Conservation (phyloP, 1,140 invertebrate genomes). For the Musca vetustissima region DNA sequence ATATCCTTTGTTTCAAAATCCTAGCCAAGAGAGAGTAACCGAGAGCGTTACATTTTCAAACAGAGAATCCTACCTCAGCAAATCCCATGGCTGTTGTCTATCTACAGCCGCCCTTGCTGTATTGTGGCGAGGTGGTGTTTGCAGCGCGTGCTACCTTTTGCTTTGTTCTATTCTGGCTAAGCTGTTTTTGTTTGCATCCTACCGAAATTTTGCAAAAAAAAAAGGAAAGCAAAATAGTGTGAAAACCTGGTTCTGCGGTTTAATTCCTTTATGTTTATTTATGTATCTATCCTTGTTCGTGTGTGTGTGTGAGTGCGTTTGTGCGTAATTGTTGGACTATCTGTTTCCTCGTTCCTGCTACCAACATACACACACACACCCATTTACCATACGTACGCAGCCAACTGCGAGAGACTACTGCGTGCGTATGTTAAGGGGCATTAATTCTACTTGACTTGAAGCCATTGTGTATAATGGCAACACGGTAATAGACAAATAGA, state of each 20-base stretch:
- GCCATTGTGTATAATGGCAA: too few relatives aligned
- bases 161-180: conserved; percentile 4
- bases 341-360: not conserved
- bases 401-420: not conserved
- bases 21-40: not conserved
- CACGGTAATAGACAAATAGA: too few relatives aligned
- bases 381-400: too few relatives aligned
- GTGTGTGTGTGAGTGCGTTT: not conserved
- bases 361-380: too few relatives aligned
- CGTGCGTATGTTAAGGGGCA: too few relatives aligned
- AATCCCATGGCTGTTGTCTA: too few relatives aligned
- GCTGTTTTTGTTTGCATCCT: conserved; percentile 17
- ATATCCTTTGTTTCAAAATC: conserved; percentile 13
- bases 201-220: conserved; percentile 3
- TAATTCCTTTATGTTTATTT: not conserved
- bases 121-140: not conserved
- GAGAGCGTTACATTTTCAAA: too few relatives aligned
- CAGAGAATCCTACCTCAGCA: too few relatives aligned
- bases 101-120: not conserved
- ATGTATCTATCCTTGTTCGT: not conserved
- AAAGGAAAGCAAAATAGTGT: conserved; percentile 14
- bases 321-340: not conserved
- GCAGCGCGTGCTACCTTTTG: conserved; percentile 5
- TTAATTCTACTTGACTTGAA: too few relatives aligned
- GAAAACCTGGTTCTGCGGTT: conserved; percentile 6